phyloP scores from a whole-genome alignment of 2,113 vertebrate species.

The human region DNA sequence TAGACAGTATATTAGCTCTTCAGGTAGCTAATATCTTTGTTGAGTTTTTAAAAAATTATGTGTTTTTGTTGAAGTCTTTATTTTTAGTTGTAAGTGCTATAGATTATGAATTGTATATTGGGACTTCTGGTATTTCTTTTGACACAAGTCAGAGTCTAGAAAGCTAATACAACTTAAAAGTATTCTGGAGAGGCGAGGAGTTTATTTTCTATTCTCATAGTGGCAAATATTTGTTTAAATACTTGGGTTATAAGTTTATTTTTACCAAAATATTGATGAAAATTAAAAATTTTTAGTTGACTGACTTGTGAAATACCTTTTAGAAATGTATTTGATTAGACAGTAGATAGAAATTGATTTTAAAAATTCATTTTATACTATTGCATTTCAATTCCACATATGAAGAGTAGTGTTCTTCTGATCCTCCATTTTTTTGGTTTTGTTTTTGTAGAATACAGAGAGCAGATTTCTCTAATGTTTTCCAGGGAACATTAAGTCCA shows the following conservation, averaged over 20 bases:
- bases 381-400: neutral
- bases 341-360: neutral
- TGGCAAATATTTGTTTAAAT: constrained; percentile 28
- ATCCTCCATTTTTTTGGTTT: neutral
- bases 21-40: neutral
- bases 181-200: neutral
- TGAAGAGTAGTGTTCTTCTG: neutral
- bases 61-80: neutral
- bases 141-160: neutral
- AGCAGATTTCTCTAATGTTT: neutral
- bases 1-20: neutral
- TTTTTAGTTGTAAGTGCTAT: neutral
- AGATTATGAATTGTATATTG: constrained; percentile 1
- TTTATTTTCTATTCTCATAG: constrained; percentile 14
- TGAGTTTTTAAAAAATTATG: constrained; percentile 20
- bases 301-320: neutral
- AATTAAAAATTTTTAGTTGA: constrained; percentile 14
- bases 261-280: constrained; percentile 29
- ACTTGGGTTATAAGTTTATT: constrained; percentile 1
- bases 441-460: neutral
- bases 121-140: neutral
- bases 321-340: constrained; percentile 11
- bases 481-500: neutral
- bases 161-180: neutral
- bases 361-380: neutral